Base-by-base conservation (phyloP, 2,888 invertebrate species). In the Drosophila ezoana region DNA sequence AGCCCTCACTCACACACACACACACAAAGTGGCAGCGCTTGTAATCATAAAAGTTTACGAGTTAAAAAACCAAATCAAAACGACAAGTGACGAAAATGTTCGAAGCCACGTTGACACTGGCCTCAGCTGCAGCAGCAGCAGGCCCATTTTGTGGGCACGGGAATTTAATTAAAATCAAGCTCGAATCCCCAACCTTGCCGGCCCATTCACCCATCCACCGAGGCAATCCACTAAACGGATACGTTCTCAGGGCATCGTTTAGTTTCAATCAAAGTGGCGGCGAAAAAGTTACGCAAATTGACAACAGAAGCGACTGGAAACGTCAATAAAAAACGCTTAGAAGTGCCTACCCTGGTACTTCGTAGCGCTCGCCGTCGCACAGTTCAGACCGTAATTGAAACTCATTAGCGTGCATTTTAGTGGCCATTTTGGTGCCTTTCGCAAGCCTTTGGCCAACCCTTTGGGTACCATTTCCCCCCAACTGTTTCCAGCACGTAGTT, bases 341-440 rank as follows among this genome's bases (percentile, higher is more conserved):
- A 66, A 77, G 68, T 62, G 66, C 57, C 68, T 52, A 32, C 11
- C 37, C 28, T 13, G 35, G 18, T 8, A 3, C 40, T 41, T 16
- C 20, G n/a, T 23, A 33, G 23, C 49, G 40, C 10, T 28, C 4
- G 20, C 11, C 40, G 11, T n/a, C 41, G 43, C 38, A 54, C 75
- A 72, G 73, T 70, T 58, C 20, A 57, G 72, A 38, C 28, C 66
- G 86, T 89, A 89, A 89, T 86, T 87, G 86, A 86, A 86, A 86
- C 86, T 86, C 86, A 86, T 86, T 86, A 89, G 89, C 79, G 89
- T 80, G 83, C 78, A 80, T 79, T 89, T 86, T 88, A 84, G 89
- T 78, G 83, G 85, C 87, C 67, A 70, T 89, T 87, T 80, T 76
- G 69, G 28, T 51, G 64, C 65, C 62, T 62, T 52, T 51, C 41